A percentile compares a stretch with the other conserved stretches of the same genome.
Evolutionary conservation across 2,113 vertebrate species (phyloP).

Genomic region (Dasyornis broadbenti): DNA sequence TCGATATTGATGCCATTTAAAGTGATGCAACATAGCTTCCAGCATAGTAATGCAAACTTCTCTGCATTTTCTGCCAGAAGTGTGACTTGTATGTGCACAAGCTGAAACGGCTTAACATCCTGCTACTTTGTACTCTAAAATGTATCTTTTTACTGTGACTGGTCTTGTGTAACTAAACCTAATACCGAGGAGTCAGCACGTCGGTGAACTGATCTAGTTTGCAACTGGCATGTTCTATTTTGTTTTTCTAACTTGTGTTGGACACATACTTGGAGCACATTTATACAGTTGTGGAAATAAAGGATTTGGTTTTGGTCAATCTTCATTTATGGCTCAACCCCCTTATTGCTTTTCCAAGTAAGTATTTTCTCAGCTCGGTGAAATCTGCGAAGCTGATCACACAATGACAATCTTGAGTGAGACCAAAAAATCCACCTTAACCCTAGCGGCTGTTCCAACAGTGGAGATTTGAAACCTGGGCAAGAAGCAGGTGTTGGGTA

Average conservation of each 20-base stretch:
- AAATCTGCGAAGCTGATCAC: accelerated
- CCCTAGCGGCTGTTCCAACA: neutral
- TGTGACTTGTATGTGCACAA: slow-evolving; percentile 75
- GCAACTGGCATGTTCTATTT: slow-evolving; percentile 78
- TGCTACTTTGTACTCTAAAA: slow-evolving; percentile 74
- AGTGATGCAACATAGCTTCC: slow-evolving; percentile 65
- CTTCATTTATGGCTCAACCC: slow-evolving; percentile 47
- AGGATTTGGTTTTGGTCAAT: slow-evolving; percentile 77
- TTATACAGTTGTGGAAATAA: slow-evolving; percentile 80
- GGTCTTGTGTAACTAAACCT: slow-evolving; percentile 75
- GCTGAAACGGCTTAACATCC: slow-evolving; percentile 74
- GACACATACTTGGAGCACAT: slow-evolving; percentile 74
- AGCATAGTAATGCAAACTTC: slow-evolving; percentile 62
- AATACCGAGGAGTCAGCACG: slow-evolving; percentile 70
- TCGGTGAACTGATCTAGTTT: slow-evolving; percentile 72
- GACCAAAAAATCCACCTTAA: neutral
- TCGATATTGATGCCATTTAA: slow-evolving; percentile 99
- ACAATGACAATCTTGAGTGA: accelerated
- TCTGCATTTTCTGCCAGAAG: slow-evolving; percentile 72
- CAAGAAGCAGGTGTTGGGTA: neutral
- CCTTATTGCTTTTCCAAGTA: neutral
- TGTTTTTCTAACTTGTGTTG: slow-evolving; percentile 76
- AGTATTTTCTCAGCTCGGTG: neutral
- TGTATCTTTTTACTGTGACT: slow-evolving; percentile 73
- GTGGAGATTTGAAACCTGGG: neutral